Base-by-base conservation (phyloP, 2,113 vertebrate genomes). In the Cyanocitta stelleri region DNA sequence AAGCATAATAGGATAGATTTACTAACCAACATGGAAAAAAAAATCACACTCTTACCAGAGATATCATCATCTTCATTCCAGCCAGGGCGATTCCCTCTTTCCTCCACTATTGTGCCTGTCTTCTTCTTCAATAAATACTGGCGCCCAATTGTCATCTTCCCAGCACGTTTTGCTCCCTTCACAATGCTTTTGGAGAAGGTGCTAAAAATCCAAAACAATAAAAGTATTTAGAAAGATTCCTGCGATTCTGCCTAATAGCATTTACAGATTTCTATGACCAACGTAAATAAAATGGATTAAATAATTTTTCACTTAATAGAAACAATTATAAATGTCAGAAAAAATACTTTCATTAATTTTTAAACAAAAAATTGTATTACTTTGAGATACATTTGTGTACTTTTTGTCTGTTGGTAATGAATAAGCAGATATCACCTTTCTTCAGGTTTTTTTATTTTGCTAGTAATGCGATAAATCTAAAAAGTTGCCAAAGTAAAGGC, bases 121-220 rank as follows among this genome's bases (percentile, higher is more conserved):
- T 95, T 99, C 97, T 98, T 99, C 97, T 99, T 99, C 76, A 99
- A 43, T 7, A 99, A 98, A 91, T 98, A 98, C 30, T 99, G 99
- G 39, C 99, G 98, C 30, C 99, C 99, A 97, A 99, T 99, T 64
- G 99, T 99, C 98, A 99, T 99, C 97, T 99, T 99, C 48, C 99
- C 99, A 37, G 99, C 99, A 87, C 97, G 98, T 96, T 99, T 99
- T n/a, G 99, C 99, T 94, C 99, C 99, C 97, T 99, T 99, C 76
- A 99, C 99, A 85, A 99, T 98, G 64, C 98, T 99, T 97, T 99
- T 99, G 71, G 99, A 99, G 88, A 99, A 98, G 4, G 99, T 99
- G 93, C 99, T 99, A 80, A 2, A 96, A 90, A 96, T 85, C 90
- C 52, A 97, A 8, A 83, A 12, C 26, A 71, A 96, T 4, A 93